Conservation (phyloP, 2,797 vertebrate species). For the Anniella stebbinsi region DNA sequence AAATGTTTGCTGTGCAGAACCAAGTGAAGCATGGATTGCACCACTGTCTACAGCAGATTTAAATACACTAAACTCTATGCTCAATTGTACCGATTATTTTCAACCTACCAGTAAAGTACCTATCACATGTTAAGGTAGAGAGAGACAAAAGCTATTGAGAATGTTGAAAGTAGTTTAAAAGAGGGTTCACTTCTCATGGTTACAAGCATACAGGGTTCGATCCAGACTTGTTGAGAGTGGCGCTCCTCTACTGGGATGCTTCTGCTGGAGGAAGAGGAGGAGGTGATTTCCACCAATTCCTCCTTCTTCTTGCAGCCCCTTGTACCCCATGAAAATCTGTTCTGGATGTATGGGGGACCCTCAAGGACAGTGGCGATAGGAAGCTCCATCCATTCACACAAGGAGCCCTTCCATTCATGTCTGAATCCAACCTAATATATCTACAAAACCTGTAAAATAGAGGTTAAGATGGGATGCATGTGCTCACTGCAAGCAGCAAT, state of each 20-base stretch:
- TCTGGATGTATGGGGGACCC: not conserved
- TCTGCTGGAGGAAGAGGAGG: not conserved
- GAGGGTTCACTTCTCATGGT: not conserved
- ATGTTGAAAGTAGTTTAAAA: not conserved
- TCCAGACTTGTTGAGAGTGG: not conserved
- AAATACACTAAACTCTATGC: not conserved
- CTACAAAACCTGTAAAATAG: not conserved
- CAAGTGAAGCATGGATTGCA: not conserved
- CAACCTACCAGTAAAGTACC: not conserved
- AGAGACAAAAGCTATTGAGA: not conserved
- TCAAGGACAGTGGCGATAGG: not conserved
- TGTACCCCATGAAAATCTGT: not conserved
- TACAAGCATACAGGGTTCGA: not conserved
- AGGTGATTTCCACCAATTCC: not conserved
- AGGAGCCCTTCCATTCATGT: not conserved
- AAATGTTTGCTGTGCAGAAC: not conserved
- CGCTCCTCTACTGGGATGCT: not conserved
- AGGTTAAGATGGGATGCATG: not conserved
- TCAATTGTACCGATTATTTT: not conserved
- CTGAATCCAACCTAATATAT: not conserved
- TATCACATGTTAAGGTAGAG: not conserved
- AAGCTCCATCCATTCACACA: not conserved
- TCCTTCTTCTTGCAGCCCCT: not conserved
- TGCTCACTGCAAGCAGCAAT: not conserved
- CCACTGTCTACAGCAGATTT: not conserved